Evolutionary conservation across 2,888 invertebrate species (phyloP).

Genomic region (Stenoptilia bipunctidactyla): DNA sequence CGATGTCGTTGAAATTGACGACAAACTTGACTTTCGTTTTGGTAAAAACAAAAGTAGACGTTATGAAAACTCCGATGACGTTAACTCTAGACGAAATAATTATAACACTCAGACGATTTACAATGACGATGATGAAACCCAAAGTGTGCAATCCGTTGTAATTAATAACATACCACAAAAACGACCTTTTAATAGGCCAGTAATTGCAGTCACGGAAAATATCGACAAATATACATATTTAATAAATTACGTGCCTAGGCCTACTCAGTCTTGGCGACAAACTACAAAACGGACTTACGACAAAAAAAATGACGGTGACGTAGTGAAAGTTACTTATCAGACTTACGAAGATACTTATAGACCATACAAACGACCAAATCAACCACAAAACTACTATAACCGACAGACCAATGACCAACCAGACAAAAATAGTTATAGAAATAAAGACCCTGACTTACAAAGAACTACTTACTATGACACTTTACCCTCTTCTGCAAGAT

Average conservation of each 20-base stretch:
- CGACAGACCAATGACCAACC: constrained; percentile 28
- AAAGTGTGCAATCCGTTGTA: constrained; percentile 53
- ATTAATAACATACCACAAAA: constrained; percentile 48
- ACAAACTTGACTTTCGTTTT: constrained; percentile 68
- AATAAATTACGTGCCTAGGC: constrained; percentile 65
- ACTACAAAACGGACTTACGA: constrained; percentile 24
- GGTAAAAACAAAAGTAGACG: constrained; percentile 50
- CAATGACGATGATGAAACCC: constrained; percentile 35
- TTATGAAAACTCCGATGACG: constrained; percentile 32
- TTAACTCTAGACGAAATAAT: constrained; percentile 25
- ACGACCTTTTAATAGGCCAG: constrained; percentile 50
- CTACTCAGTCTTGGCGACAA: constrained; percentile 57
- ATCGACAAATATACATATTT: constrained; percentile 62
- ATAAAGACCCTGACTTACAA: constrained; percentile 31
- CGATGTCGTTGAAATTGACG: constrained; percentile 46
- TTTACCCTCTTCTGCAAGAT: constrained; percentile 46
- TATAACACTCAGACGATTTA: constrained; percentile 28
- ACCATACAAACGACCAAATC: constrained; percentile 51
- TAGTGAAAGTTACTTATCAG: constrained; percentile 62
- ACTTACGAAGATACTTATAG: constrained; percentile 58
- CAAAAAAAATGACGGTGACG: constrained; percentile 29
- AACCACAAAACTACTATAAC: constrained; percentile 41
- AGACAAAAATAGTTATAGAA: constrained; percentile 31
- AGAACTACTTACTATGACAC: constrained; percentile 26
- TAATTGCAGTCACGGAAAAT: constrained; percentile 60